phyloP scores from a whole-genome alignment of 1,140 invertebrate species.

The Babylonia areolata region DNA sequence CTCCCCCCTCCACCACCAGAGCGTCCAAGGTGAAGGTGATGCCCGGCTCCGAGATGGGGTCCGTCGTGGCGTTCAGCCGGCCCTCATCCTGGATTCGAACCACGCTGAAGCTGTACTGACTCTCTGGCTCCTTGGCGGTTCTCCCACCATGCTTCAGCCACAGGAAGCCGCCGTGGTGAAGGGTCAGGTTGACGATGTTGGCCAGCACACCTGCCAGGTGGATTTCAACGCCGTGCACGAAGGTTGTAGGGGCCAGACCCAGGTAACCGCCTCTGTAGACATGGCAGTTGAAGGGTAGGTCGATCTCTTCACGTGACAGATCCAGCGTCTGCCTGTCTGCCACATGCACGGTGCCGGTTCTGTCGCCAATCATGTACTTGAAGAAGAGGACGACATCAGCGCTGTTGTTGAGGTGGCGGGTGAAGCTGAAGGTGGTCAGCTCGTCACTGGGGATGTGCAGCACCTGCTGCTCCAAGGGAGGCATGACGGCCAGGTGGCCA shows the following conservation, averaged over 20 bases:
- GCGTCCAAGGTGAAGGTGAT: constrained; percentile 55
- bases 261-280: constrained; percentile 60
- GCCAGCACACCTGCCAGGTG: constrained; percentile 63
- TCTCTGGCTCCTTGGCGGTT: constrained; percentile 48
- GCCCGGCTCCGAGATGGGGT: constrained; percentile 61
- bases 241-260: constrained; percentile 62
- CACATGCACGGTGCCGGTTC: constrained; percentile 63
- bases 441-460: constrained; percentile 14
- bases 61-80: constrained; percentile 60
- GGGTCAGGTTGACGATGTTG: constrained; percentile 61
- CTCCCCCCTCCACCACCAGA: constrained; percentile 64
- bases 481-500: constrained; percentile 60
- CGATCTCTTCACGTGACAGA: constrained; percentile 59
- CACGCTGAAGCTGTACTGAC: constrained; percentile 56
- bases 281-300: constrained; percentile 64
- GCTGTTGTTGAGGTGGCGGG: constrained; percentile 32
- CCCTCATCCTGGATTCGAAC: constrained; percentile 63
- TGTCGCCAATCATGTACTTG: constrained; percentile 69
- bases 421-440: constrained; percentile 18
- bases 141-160: constrained; percentile 66
- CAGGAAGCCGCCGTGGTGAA: constrained; percentile 65
- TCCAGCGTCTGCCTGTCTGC: constrained; percentile 58
- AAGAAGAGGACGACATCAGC: constrained; percentile 63
- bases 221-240: constrained; percentile 67
- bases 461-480: constrained; percentile 41